Base-by-base conservation (phyloP, 2,797 vertebrate species). In the Cossypha polioptera region DNA sequence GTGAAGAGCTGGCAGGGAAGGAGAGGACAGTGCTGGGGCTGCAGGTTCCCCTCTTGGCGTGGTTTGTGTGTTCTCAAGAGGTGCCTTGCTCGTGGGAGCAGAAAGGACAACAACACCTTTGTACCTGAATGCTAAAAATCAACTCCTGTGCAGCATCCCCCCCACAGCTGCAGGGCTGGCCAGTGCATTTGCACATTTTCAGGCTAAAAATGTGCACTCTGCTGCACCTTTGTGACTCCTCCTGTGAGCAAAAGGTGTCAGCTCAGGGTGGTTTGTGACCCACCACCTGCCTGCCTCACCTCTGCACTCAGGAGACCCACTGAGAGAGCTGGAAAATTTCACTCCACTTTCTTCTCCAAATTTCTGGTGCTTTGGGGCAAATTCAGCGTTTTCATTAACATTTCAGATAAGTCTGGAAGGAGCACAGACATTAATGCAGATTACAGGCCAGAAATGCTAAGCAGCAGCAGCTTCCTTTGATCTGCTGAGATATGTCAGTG, bases 401-500 rank as follows among this genome's bases (percentile, higher is more conserved):
- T 95, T 94, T 91, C 90, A 93, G 94, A 88, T 78, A 95, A 96
- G 90, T 79, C 92, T 96, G 94, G 65, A 88, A 94, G 86, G 65
- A 94, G 78, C 85, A 85, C 65, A 92, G 87, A 18, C 87, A 71
- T 89, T 89, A 89, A 92, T 91, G 94, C 89, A 92, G 87, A 90
- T 94, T 83, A 91, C 85, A 94, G 92, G 85, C 85, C 89, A 91
- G 91, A 91, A 96, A 94, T 80, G 81, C 85, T 79, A 89, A 96
- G 81, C 84, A 87, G 81, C 40, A 93, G 74, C 92, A 96, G 72
- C 85, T 79, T 63, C 81, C 94, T 95, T 94, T 96, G 92, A 94
- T 89, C 88, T 79, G 12, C 85, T 47, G 57, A 92, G 87, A 80
- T 67, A 79, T 50, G 72, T 33, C 80, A 45, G 83, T 21, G 86